A percentile compares a stretch with the other conserved stretches of the same genome.
phyloP scores from a whole-genome alignment of 2,888 invertebrate genomes.

The Conomelus anceps region DNA sequence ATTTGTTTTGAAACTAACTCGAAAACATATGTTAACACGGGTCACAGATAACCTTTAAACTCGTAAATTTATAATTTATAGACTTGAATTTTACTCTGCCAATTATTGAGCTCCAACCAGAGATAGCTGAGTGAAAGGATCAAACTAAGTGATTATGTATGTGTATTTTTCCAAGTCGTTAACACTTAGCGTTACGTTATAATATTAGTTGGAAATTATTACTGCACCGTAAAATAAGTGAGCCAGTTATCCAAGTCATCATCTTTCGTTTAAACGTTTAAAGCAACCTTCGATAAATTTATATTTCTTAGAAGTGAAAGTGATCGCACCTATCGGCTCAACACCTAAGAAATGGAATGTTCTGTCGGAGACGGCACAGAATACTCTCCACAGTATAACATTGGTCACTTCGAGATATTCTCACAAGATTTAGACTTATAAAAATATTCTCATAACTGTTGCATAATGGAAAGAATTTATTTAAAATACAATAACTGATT shows the following conservation, averaged over 20 bases:
- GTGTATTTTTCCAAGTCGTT: not conserved
- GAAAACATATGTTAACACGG: not conserved
- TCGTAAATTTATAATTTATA: not conserved
- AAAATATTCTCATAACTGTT: not conserved
- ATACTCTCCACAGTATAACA: not conserved
- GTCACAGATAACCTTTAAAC: not conserved
- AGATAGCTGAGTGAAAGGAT: not conserved
- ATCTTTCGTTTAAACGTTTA: not conserved
- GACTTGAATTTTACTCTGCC: not conserved
- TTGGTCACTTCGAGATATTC: too few species aligned
- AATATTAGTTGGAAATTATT: not conserved
- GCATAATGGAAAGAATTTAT: too few species aligned
- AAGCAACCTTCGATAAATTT: not conserved
- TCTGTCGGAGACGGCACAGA: not conserved
- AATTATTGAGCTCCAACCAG: not conserved
- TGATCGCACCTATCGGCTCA: not conserved
- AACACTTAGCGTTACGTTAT: not conserved
- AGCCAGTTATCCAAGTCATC: not conserved
- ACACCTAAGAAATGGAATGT: not conserved
- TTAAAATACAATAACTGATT: not conserved
- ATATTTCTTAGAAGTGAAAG: not conserved
- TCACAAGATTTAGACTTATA: not conserved
- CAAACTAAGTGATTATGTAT: not conserved
- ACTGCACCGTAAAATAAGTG: not conserved
- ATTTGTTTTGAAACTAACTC: not conserved